Conservation (phyloP, 1,140 invertebrate genomes). For the Anastatus disparis region DNA sequence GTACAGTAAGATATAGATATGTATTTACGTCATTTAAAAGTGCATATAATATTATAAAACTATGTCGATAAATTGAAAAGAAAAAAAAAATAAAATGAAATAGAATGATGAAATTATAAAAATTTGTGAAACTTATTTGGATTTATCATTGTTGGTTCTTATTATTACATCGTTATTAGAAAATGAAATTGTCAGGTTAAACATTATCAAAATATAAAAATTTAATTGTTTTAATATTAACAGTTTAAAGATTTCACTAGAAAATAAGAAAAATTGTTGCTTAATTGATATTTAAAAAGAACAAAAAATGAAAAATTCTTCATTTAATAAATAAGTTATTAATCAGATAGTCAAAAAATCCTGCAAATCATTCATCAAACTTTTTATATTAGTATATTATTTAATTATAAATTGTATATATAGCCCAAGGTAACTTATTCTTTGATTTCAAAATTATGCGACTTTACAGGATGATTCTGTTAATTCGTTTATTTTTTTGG, state of each 20-base stretch:
- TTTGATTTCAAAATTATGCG: too few relatives aligned
- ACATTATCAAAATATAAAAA: constrained; percentile 39
- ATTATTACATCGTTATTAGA: constrained; percentile 52
- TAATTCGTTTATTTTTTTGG: too few relatives aligned
- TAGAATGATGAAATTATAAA: constrained; percentile 40
- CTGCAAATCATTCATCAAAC: constrained; percentile 22
- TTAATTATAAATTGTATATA: too few relatives aligned
- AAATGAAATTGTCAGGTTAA: constrained; percentile 38
- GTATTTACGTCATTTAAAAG: constrained; percentile 48
- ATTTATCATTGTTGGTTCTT: constrained; percentile 55
- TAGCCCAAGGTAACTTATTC: too few relatives aligned
- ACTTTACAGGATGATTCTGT: too few relatives aligned
- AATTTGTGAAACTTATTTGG: constrained; percentile 48
- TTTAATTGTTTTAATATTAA: constrained; percentile 56
- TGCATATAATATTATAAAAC: constrained; percentile 44
- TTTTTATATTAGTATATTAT: too few relatives aligned
- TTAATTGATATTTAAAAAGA: constrained; percentile 30
- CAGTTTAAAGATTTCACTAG: constrained; percentile 52
- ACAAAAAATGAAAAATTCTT: constrained; percentile 20
- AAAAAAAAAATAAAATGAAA: constrained; percentile 54
- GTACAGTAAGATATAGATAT: constrained; percentile 59
- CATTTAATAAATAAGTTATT: too few relatives aligned
- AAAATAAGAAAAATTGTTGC: constrained; percentile 45
- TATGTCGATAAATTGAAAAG: constrained; percentile 16
- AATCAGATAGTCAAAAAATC: too few relatives aligned